Percentiles rank a stretch among this genome's conserved stretches.
phyloP scores from a whole-genome alignment of 2,888 invertebrate genomes.

The Alsophila aescularia region DNA sequence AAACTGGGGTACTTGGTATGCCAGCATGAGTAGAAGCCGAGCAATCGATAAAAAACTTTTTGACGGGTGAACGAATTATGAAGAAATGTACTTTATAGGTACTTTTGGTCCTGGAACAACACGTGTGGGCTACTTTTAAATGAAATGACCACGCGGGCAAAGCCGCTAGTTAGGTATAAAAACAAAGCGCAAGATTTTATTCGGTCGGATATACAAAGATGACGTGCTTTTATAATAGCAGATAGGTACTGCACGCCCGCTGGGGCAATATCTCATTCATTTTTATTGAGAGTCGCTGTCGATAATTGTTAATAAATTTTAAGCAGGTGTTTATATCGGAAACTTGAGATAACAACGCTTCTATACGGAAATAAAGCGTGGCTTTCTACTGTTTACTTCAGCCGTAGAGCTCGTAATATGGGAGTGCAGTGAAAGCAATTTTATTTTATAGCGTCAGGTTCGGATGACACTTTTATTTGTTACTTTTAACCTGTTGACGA shows the following conservation, averaged over 20 bases:
- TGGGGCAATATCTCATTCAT: conserved; percentile 48
- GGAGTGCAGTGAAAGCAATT: conserved; percentile 10
- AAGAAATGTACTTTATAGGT: no score
- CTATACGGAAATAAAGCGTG: conserved; percentile 42
- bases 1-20: no score
- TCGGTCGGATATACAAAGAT: not conserved
- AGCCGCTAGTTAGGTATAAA: no score
- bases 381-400: not conserved
- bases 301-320: conserved; percentile 59
- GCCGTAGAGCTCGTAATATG: not conserved
- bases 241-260: conserved; percentile 13
- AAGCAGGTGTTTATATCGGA: conserved; percentile 55
- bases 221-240: not conserved
- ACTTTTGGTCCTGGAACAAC: no score
- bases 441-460: conserved; percentile 20
- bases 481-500: conserved; percentile 12
- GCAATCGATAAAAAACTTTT: no score
- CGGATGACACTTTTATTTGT: conserved; percentile 11
- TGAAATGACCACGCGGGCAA: no score
- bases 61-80: no score
- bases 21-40: no score
- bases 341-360: conserved; percentile 41
- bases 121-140: no score
- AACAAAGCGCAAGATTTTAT: no score
- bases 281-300: conserved; percentile 49